These are phyloP conservation scores for Euura saliciscinereae DNA, from an alignment of 1,140 invertebrate species.

Conservation along the genomic window DNA sequence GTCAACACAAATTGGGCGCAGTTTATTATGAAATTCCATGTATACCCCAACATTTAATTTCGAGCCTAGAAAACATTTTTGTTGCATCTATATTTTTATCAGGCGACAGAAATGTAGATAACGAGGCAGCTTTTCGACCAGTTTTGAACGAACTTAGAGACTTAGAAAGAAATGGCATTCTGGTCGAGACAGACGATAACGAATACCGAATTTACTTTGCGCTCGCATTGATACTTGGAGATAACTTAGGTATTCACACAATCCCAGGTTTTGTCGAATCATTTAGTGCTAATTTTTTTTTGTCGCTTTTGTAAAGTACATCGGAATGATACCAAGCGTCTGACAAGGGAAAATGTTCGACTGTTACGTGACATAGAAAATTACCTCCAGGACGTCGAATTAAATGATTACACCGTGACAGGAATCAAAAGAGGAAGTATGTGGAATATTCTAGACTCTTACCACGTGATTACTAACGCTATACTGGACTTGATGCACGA, in stretches of 20 bases:
- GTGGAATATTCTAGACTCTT: slow-evolving; percentile 22
- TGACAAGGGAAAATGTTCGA: slow-evolving; percentile 19
- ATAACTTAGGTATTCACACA: slow-evolving; percentile 27
- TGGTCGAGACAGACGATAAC: not conserved
- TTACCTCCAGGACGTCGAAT: slow-evolving; percentile 14
- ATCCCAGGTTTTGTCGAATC: slow-evolving; percentile 24
- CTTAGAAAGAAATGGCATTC: not conserved
- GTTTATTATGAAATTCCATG: not conserved
- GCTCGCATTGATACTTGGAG: slow-evolving; percentile 8
- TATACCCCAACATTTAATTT: not conserved
- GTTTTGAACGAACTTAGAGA: too few relatives aligned
- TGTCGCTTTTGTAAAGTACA: slow-evolving; percentile 21
- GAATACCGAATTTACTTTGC: not conserved
- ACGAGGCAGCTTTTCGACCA: too few relatives aligned
- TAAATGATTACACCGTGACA: slow-evolving; percentile 20
- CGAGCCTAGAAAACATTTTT: not conserved
- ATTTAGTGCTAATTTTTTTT: slow-evolving; percentile 23
- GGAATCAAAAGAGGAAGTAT: slow-evolving; percentile 24
- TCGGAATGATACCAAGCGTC: slow-evolving; percentile 10
- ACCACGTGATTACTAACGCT: slow-evolving; percentile 22
- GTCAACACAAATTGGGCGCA: too few relatives aligned
- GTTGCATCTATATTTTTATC: not conserved
- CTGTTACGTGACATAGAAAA: slow-evolving; percentile 12
- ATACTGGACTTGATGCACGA: slow-evolving; percentile 16
- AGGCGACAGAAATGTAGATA: not conserved